phyloP scores from a whole-genome alignment of 1,140 invertebrate species.

The Heliconius himera region DNA sequence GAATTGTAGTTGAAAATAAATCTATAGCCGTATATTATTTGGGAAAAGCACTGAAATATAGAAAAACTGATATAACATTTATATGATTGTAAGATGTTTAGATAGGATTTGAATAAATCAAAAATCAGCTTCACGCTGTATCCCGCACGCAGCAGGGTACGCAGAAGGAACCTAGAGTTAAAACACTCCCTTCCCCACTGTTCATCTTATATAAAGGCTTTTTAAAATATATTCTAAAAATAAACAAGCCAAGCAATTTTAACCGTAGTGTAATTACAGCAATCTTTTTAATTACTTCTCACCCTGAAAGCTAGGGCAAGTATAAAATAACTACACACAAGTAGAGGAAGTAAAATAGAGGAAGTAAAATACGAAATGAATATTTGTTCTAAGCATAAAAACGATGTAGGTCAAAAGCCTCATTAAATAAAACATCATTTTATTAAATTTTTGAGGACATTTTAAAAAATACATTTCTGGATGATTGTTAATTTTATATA shows the following conservation, averaged over 20 bases:
- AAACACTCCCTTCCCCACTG: too few species aligned
- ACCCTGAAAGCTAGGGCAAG: neutral
- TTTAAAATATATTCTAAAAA: neutral
- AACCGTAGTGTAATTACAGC: neutral
- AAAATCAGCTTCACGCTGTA: too few species aligned
- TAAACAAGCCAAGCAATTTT: neutral
- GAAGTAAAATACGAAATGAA: neutral
- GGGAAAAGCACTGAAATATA: too few species aligned
- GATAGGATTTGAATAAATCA: too few species aligned
- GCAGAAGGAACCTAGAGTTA: too few species aligned
- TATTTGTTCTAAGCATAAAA: neutral
- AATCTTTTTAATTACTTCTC: constrained; percentile 11
- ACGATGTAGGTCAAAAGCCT: neutral
- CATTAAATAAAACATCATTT: neutral
- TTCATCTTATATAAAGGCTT: too few species aligned
- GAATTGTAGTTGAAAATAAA: too few species aligned
- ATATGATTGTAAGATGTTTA: too few species aligned
- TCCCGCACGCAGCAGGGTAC: too few species aligned
- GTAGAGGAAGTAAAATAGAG: neutral
- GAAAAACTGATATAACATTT: too few species aligned
- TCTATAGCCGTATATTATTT: too few species aligned
- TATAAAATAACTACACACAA: neutral
- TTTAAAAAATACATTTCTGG: neutral
- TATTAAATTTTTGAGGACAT: neutral
- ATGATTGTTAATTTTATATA: neutral